Evolutionary conservation across 2,888 invertebrate species (phyloP), one percentile per base, ranked within the genome.

Genomic region (Selenia dentaria): DNA sequence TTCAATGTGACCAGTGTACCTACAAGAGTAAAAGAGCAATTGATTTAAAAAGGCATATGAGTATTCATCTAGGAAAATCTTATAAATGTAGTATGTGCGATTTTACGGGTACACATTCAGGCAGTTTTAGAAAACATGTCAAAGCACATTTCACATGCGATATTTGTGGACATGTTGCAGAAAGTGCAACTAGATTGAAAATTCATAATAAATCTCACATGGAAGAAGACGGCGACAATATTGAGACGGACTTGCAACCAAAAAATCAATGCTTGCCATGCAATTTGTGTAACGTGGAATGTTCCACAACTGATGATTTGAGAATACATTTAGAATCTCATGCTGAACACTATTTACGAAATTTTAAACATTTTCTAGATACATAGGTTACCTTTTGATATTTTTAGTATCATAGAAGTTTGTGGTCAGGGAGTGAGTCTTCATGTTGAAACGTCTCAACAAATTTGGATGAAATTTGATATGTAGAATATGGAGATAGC

Each of bases 331-430:
- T 37, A 18, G 41, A 47, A 27, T 20, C 41, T 1, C 39, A 39
- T 20, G 27, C 13, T 29, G 42, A 34, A 20, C 38, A 42, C 11
- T 42, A 42, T 36, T 44, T 44, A 24, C 14, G 40, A 40, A 38
- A 24, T 51, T 27, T 27, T 24, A 44, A 40, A 10, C 48, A 22
- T 6, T 39, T 47, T 25, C 36, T 47, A 8, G 47, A 47, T 33
- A 22, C 25, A 0, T 46, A 40, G 13, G 1, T 16, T 16, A 4
- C 16, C n/a, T n/a, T n/a, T n/a, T n/a, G n/a, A n/a, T n/a, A n/a
- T n/a, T n/a, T n/a, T n/a, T n/a, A n/a, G n/a, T n/a, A n/a, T n/a
- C n/a, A n/a, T n/a, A n/a, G n/a, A n/a, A n/a, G n/a, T n/a, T n/a
- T n/a, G n/a, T n/a, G n/a, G n/a, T n/a, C n/a, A n/a, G n/a, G n/a